These are phyloP conservation scores for Leptoclinus maculatus DNA, from an alignment of 2,797 vertebrate species.

Conservation along the genomic window DNA sequence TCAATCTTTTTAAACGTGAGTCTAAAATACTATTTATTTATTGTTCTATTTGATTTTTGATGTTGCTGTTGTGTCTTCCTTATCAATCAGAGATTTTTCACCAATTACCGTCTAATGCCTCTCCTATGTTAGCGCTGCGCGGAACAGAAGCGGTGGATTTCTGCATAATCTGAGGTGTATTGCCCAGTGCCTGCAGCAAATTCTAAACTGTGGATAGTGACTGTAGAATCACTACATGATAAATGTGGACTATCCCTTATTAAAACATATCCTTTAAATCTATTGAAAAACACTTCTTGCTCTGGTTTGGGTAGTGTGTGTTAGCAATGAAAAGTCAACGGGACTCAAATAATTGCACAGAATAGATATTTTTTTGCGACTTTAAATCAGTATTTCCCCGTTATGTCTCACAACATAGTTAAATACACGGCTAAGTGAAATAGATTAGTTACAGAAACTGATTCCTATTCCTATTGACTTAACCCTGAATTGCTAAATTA, in stretches of 20 bases:
- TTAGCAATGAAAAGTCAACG: slow-evolving; percentile 7
- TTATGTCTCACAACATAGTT: neutral
- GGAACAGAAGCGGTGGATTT: slow-evolving; percentile 26
- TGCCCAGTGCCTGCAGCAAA: slow-evolving; percentile 83
- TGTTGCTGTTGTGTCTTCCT: slow-evolving; percentile 38
- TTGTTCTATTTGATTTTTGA: slow-evolving; percentile 9
- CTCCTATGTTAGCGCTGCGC: slow-evolving; percentile 21
- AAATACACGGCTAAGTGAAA: neutral
- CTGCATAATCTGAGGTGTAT: slow-evolving; percentile 73
- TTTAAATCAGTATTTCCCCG: neutral
- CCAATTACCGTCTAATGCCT: slow-evolving; percentile 18
- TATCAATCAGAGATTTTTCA: slow-evolving; percentile 22
- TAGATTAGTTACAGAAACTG: neutral
- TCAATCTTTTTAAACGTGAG: slow-evolving; percentile 25
- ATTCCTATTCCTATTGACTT: slow-evolving; percentile 11
- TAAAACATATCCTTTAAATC: slow-evolving; percentile 12
- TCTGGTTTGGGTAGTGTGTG: slow-evolving; percentile 9
- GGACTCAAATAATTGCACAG: slow-evolving; percentile 47
- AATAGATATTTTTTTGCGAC: neutral
- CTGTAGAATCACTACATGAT: slow-evolving; percentile 73
- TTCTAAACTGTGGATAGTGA: slow-evolving; percentile 70
- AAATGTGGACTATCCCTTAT: slow-evolving; percentile 20
- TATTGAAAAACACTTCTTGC: slow-evolving; percentile 2
- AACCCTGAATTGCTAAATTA: neutral
- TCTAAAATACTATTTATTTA: slow-evolving; percentile 57